These are phyloP conservation scores for Vulpes lagopus DNA, from an alignment of 2,113 vertebrate genomes.

Conservation along the genomic window DNA sequence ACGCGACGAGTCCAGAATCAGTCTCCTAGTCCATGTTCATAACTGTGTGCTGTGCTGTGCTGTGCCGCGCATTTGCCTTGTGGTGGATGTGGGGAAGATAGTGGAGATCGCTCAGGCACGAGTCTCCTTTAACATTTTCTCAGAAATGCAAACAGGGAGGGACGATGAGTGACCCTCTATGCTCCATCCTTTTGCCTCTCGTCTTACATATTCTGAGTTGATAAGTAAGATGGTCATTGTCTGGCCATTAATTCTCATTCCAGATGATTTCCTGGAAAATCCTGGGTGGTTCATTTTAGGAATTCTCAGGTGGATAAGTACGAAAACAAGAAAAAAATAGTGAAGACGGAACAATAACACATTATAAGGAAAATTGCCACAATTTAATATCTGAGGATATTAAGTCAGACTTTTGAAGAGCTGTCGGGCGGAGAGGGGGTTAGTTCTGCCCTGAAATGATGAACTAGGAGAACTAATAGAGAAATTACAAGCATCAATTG, in stretches of 20 bases:
- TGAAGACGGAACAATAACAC: conserved; percentile 34
- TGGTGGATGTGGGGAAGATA: not conserved
- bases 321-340: conserved; percentile 61
- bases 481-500: not conserved
- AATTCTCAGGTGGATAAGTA: conserved; percentile 53
- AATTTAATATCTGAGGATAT: conserved; percentile 68
- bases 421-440: not conserved
- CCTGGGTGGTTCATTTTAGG: not conserved
- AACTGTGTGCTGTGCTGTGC: not conserved
- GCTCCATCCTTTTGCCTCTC: not conserved
- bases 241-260: conserved; percentile 16
- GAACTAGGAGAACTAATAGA: conserved; percentile 21
- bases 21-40: not conserved
- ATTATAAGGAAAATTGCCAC: conserved; percentile 40
- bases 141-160: conserved; percentile 4
- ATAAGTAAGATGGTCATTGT: not conserved
- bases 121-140: not conserved
- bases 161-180: not conserved
- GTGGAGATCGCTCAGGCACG: not conserved
- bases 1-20: not conserved
- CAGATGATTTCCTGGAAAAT: conserved; percentile 29
- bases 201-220: not conserved
- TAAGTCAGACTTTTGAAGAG: conserved; percentile 60
- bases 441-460: conserved; percentile 37
- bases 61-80: not conserved